These are phyloP conservation scores for Pseudonaja textilis DNA, from an alignment of 2,113 vertebrate species.

Conservation along the genomic window DNA sequence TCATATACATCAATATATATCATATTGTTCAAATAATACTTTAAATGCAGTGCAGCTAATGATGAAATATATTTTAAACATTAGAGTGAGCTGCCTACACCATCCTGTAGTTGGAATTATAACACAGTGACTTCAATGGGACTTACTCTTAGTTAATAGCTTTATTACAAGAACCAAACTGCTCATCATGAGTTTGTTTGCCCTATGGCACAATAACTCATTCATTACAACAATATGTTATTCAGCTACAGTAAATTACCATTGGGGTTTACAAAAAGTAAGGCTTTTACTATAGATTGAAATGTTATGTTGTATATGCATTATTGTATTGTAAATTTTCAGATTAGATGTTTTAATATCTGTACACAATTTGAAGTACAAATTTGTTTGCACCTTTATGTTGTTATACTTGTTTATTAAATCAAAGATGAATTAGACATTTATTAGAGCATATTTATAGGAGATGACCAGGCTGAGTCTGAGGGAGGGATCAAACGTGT, in stretches of 20 bases:
- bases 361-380: neutral
- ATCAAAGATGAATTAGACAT: neutral
- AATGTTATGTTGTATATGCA: neutral
- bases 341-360: neutral
- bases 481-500: neutral
- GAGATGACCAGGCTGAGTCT: neutral
- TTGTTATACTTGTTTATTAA: neutral
- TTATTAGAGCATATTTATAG: neutral
- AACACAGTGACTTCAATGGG: neutral
- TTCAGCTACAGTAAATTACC: neutral
- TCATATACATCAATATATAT: neutral
- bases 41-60: too few species aligned
- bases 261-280: neutral
- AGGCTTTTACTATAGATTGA: neutral
- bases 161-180: neutral
- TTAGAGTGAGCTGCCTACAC: neutral
- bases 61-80: neutral
- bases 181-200: neutral
- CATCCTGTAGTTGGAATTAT: neutral
- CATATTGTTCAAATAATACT: neutral
- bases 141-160: neutral
- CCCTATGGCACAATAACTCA: neutral
- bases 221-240: neutral
- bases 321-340: neutral
- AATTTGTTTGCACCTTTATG: neutral